Evolutionary conservation across 2,888 invertebrate species (phyloP), one percentile per base, ranked within the genome.

Genomic region (Rhyacophila evoluta): DNA sequence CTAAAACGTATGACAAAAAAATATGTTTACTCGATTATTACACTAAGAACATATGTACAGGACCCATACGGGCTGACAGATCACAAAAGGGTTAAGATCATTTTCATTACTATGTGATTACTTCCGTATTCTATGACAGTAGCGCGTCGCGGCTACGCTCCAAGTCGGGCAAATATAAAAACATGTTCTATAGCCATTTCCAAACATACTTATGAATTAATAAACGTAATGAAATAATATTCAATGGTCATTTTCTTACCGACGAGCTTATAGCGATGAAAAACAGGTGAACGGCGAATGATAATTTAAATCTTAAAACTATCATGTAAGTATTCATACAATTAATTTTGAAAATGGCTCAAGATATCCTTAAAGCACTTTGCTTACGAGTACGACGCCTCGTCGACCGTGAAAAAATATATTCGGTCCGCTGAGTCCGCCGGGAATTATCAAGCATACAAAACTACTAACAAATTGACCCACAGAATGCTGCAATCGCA

Each of bases 391-490:
- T 78, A 80, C 76, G 75, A 81, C 80, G 76, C 19, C 19, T 55
- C 74, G 75, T 75, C 70, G 70, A 74, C 79, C 78, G 89, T 90
- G 89, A 89, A 90, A 90, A 90, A 89, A 89, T 90, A 90, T 90
- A 89, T 88, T 88, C 68, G 81, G 79, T 79, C 75, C 69, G 85
- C 86, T 86, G 86, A 87, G 83, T 84, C 84, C 84, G 83, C 84
- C 84, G 86, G 55, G 86, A 86, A 87, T 87, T 87, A 88, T 86
- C 76, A 81, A 85, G 86, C 79, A 78, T 74, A 78, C 87, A 79
- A 88, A 55, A 87, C 88, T 85, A 87, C 87, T 87, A 88, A 89
- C 89, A 90, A 90, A 90, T 90, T 90, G 89, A 90, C 90, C 86
- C 89, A 89, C 88, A 87, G 87, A 87, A 89, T 88, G 79, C 82